Evolutionary conservation across 2,113 vertebrate genomes (phyloP), one percentile per base, ranked within the genome.

Genomic region (Mystacornis crossleyi): DNA sequence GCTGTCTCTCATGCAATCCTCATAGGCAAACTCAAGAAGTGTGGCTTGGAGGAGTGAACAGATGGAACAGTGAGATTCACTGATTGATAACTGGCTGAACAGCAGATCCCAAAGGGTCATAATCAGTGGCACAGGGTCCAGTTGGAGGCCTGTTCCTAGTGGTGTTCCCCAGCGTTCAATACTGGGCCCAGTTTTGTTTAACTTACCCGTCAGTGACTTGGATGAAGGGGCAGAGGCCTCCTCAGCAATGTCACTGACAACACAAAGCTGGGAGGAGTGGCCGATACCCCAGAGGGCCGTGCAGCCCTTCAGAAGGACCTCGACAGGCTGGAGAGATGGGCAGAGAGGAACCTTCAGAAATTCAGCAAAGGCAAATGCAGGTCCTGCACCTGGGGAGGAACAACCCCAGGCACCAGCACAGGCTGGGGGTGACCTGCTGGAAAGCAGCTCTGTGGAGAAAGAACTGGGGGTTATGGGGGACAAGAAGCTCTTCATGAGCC

Each of bases 81-180:
- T 36, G 23, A 26, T 20, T 38, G 34, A 26, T 10, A 48, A 14
- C 13, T 38, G 14, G 1, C 14, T 7, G 5, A 57, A 57, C 5
- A 38, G 51, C 21, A 57, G 42, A 33, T 33, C 2, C 15, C 21
- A 47, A 8, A 80, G 7, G 17, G 4, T 24, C 25, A 15, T 24
- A 36, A 54, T 54, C 40, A 24, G 4, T 47, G 10, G 6, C 0
- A 47, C 26, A 55, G n/a, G 4, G 2, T 20, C 28, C 2, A 33
- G 8, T 16, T 25, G 51, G 28, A 38, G 28, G 8, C 20, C 8
- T 31, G 20, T 38, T 1, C 0, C 2, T 38, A 1, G 0, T 25
- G 12, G 6, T 20, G 6, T 0, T 3, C 0, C 48, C 33, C 38
- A 65, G 15, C 19, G 15, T 65, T 8, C 77, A 43, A 0, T 2